Percentiles rank a stretch among this genome's conserved stretches.
Conservation (phyloP, 2,113 vertebrate genomes). For the Hydropotes inermis region DNA sequence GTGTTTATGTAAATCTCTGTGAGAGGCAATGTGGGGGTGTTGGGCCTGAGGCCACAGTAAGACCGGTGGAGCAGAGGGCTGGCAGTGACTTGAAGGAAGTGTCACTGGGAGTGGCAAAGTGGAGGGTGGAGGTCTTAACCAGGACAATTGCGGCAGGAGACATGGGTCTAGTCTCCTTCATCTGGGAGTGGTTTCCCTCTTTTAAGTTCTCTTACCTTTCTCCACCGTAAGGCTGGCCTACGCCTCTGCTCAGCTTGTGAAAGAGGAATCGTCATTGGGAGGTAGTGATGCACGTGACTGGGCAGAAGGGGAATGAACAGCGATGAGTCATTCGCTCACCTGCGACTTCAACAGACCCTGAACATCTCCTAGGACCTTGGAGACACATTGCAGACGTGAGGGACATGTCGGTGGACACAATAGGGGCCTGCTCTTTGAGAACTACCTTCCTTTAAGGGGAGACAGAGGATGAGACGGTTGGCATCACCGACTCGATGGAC, state of each 20-base stretch:
- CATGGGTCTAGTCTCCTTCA: background rate
- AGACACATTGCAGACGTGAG: background rate
- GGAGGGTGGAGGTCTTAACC: background rate
- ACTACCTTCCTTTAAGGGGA: background rate
- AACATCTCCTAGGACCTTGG: background rate
- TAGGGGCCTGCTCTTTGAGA: background rate
- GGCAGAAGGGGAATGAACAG: background rate
- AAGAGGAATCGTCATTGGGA: background rate
- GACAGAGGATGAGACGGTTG: background rate
- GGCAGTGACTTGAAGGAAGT: background rate
- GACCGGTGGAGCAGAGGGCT: background rate
- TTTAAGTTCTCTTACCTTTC: background rate
- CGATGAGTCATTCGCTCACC: background rate
- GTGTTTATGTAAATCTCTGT: background rate
- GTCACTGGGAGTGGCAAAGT: background rate
- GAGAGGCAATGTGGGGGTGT: background rate
- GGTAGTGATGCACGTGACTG: background rate
- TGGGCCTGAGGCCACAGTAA: background rate
- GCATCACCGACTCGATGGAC: background rate
- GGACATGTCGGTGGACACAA: background rate
- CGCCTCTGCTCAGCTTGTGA: background rate
- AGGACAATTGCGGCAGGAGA: background rate
- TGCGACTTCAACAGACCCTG: background rate
- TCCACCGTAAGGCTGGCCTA: background rate
- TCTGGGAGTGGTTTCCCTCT: background rate